Evolutionary conservation across 2,888 invertebrate genomes (phyloP).

Genomic region (Ennomos erosarius): DNA sequence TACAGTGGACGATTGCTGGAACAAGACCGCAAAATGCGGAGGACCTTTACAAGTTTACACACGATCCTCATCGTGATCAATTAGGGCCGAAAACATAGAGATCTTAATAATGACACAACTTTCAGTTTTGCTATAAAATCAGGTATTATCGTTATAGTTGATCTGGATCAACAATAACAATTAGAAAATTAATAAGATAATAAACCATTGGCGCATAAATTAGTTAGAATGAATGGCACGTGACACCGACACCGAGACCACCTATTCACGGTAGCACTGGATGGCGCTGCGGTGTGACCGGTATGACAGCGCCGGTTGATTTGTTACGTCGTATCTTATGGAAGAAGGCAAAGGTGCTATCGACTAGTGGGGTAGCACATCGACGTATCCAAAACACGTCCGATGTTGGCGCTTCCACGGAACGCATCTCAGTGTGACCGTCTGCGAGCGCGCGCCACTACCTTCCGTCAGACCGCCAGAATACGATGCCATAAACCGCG

Average conservation of each 20-base stretch:
- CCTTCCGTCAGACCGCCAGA: conserved; percentile 48
- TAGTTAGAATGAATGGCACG: conserved; percentile 15
- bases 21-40: too few species aligned
- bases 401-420: conserved; percentile 50
- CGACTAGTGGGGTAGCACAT: conserved; percentile 66
- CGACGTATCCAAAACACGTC: conserved; percentile 68
- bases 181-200: conserved; percentile 3
- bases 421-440: conserved; percentile 71
- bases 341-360: conserved; percentile 30
- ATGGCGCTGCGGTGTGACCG: conserved; percentile 34
- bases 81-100: too few species aligned
- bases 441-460: conserved; percentile 63
- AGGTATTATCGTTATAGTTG: too few species aligned
- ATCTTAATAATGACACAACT: too few species aligned
- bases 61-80: too few species aligned
- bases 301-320: conserved; percentile 30
- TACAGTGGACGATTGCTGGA: too few species aligned
- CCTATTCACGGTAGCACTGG: conserved; percentile 12
- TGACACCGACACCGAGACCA: conserved; percentile 14
- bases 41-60: too few species aligned
- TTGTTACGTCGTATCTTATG: conserved; percentile 17
- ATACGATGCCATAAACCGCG: conserved; percentile 68
- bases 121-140: too few species aligned
- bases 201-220: conserved; percentile 1
- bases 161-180: conserved; percentile 4